Conservation (phyloP, 1,140 invertebrate species). For the Polyergus mexicanus region DNA sequence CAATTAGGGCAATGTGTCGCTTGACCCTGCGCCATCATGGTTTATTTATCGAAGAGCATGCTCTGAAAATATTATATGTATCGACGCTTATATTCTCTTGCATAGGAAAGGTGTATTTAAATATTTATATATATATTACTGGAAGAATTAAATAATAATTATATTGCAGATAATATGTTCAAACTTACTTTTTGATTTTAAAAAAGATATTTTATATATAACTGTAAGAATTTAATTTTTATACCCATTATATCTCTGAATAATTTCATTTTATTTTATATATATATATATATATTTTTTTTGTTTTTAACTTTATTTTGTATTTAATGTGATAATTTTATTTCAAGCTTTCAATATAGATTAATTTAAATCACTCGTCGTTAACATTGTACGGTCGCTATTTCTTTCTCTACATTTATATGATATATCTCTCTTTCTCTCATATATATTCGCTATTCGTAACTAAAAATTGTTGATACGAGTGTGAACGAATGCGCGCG, state of each 20-base stretch:
- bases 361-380: not conserved
- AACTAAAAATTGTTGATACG: slow-evolving; percentile 61
- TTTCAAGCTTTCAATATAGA: not conserved
- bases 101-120: not conserved
- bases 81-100: not conserved
- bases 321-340: slow-evolving; percentile 10
- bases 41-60: slow-evolving; percentile 38
- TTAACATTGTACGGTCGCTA: not conserved
- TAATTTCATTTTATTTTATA: not conserved
- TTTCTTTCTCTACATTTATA: slow-evolving; percentile 13
- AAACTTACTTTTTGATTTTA: not conserved
- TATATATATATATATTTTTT: not conserved
- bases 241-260: not conserved
- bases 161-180: not conserved
- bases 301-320: not conserved
- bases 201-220: not conserved
- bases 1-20: slow-evolving; percentile 55
- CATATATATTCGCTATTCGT: slow-evolving; percentile 32
- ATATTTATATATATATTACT: not conserved
- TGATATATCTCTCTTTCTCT: slow-evolving; percentile 6
- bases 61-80: slow-evolving; percentile 21
- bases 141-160: not conserved
- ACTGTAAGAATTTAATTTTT: not conserved
- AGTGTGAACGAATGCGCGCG: slow-evolving; percentile 1
- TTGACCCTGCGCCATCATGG: slow-evolving; percentile 25